Conservation (phyloP, 1,140 invertebrate genomes). For the Tetramorium alpestre region DNA sequence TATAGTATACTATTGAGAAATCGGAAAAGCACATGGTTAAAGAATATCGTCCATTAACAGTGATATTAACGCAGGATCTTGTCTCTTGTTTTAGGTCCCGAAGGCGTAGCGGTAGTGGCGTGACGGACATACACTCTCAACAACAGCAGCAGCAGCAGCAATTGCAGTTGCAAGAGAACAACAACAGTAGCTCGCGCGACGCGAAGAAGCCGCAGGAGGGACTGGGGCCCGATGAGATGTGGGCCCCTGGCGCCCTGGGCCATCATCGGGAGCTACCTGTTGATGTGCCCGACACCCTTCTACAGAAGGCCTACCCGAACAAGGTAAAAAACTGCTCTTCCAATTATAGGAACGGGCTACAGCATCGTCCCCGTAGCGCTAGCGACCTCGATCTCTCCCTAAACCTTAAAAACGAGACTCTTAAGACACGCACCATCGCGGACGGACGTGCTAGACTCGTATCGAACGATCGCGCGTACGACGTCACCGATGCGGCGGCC, state of each 20-base stretch:
- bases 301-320: conserved; percentile 96
- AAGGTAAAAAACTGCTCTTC: conserved; percentile 88
- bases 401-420: conserved; percentile 79
- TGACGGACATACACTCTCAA: conserved; percentile 83
- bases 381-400: conserved; percentile 83
- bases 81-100: conserved; percentile 78
- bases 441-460: conserved; percentile 69
- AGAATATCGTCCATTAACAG: not conserved
- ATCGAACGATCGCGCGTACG: conserved; percentile 70
- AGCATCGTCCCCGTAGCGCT: conserved; percentile 80
- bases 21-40: not conserved
- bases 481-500: conserved; percentile 38
- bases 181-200: conserved; percentile 81
- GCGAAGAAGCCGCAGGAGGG: conserved; percentile 80
- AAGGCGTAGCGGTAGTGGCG: conserved; percentile 82
- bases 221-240: conserved; percentile 84
- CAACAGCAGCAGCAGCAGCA: conserved; percentile 81
- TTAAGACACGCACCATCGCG: conserved; percentile 59
- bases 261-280: conserved; percentile 98
- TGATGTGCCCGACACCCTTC: conserved; percentile 98
- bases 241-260: conserved; percentile 86
- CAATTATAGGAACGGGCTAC: conserved; percentile 75
- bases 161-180: conserved; percentile 82
- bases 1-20: not conserved
- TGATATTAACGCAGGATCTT: not conserved